Evolutionary conservation across 2,113 vertebrate genomes (phyloP), one percentile per base, ranked within the genome.

Genomic region (Zosterops lateralis): DNA sequence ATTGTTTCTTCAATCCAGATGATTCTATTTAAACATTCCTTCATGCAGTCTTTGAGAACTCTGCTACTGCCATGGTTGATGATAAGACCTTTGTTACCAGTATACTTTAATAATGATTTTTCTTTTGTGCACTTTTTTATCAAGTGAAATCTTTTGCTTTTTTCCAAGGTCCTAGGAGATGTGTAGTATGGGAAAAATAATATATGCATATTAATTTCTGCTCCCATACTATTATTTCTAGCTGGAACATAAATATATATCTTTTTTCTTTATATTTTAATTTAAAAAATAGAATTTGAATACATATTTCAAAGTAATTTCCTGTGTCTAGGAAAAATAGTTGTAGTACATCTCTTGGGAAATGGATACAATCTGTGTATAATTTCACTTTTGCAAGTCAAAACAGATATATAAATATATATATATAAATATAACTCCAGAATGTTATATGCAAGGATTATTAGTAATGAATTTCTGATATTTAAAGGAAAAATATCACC

Each of bases 71-170:
- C 2, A 21, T 38, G 51, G 50, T 34, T 45, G 45, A 21, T 64
- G 21, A 36, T 16, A 65, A 0, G 1, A 48, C 18, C 12, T 36
- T 67, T 17, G 1, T 24, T 62, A 57, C 4, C 8, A 53, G 1
- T 9, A 17, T 34, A 58, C 0, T 57, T 22, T 29, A 26, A 51
- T 14, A 13, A 53, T 20, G 0, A 2, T 48, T 83, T 61, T 13
- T 60, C 14, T 66, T 76, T 73, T 8, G 8, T 34, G 9, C 5
- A 40, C 5, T 8, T 68, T 76, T 75, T 61, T 73, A 70, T 25
- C 12, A 72, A 72, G 26, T 51, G 2, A 72, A 75, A 19, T 6
- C 0, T 72, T 87, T 25, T 6, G 42, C 16, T 51, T 75, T 84
- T 20, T 22, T 84, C 34, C 4, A 68, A 64, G 18, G 78, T 51